These are phyloP conservation scores for Grammomys dolichurus DNA, from an alignment of 2,113 vertebrate species.

Conservation along the genomic window DNA sequence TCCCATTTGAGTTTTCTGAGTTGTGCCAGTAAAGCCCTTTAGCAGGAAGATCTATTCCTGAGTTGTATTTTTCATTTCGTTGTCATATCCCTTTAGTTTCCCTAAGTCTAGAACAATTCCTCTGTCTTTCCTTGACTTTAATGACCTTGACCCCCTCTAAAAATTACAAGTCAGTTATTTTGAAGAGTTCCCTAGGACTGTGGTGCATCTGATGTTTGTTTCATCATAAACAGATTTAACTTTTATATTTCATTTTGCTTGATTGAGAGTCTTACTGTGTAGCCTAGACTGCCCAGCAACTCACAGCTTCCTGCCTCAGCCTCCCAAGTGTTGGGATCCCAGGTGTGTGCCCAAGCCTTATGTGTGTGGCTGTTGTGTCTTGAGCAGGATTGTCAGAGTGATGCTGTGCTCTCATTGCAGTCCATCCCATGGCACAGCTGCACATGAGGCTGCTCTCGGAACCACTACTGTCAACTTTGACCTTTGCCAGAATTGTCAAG, in stretches of 20 bases:
- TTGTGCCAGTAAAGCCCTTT: neutral
- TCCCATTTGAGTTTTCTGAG: neutral
- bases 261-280: neutral
- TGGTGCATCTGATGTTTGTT: neutral
- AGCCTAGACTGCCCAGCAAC: too few species aligned
- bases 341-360: neutral
- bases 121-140: neutral
- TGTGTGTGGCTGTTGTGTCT: neutral
- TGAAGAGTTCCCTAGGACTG: neutral
- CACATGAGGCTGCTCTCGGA: neutral
- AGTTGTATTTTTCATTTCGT: neutral
- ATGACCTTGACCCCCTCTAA: neutral
- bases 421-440: neutral
- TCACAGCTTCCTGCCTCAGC: neutral
- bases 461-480: neutral
- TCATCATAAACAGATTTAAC: neutral
- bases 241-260: neutral
- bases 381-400: neutral
- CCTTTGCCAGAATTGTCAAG: neutral
- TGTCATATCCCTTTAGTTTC: neutral
- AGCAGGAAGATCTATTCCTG: neutral
- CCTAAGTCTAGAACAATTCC: neutral
- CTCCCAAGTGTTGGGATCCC: neutral
- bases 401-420: neutral
- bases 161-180: constrained; percentile 20